Base-by-base conservation (phyloP, 2,888 invertebrate genomes). In the Trichopria drosophilae region DNA sequence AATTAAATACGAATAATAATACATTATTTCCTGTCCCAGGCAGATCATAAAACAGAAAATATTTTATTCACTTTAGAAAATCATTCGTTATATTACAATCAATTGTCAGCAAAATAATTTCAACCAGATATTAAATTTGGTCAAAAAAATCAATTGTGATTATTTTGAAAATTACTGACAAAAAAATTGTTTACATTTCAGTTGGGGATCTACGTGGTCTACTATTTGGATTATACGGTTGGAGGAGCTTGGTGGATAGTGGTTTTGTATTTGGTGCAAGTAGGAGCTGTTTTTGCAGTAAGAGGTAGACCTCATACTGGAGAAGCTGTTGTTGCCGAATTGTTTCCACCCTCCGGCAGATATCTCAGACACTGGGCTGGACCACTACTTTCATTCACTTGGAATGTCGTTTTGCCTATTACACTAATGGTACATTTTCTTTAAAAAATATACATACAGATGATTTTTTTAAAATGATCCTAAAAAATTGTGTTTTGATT, bases 201-300 rank as follows among this genome's bases (percentile, higher is more conserved):
- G 87, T 80, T 87, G 66, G 93, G 93, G 16, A 85, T 92, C 55
- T 83, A 83, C 51, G 82, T 91, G 40, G 84, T 93, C 3, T 92
- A 93, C 73, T 91, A 90, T 73, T 75, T 92, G 71, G 94, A 93
- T 77, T 88, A 88, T 71, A 84, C 86, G 18, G 80, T 92, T 67
- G 89, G 90, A 12, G 91, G 91, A 4, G 81, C 86, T 3, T 94
- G 94, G 93, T 92, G 91, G 87, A 82, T 93, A 49, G 84, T 90
- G 71, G 81, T 87, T 44, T 77, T 92, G 31, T 89, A 92, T 72
- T 79, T 89, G 36, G 78, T 87, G 32, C 82, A 90, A 71, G 83
- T 88, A 39, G 82, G 85, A 60, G 92, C 89, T n/a, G 86, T 93
- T 52, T 90, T 93, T 72, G 84, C 89, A 70, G 88, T 93, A 7